Evolutionary conservation across 1,140 invertebrate species (phyloP).

Genomic region (Cyphomyrmex costatus): DNA sequence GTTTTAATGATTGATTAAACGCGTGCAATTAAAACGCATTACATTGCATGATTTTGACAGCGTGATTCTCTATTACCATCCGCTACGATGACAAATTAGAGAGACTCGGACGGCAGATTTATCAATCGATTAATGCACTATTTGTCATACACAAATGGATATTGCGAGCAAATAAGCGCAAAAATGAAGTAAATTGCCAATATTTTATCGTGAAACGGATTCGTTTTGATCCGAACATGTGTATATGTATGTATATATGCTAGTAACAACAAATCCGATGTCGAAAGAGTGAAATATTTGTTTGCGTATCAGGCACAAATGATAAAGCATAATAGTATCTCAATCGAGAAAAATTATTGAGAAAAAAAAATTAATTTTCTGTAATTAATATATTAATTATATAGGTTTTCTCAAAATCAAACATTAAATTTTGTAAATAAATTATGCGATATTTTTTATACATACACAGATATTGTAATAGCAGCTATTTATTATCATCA

Average conservation of each 20-base stretch:
- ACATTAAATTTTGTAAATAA: not conserved
- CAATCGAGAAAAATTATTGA: slow-evolving; percentile 5
- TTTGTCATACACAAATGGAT: slow-evolving; percentile 33
- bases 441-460: not conserved
- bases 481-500: slow-evolving; percentile 4
- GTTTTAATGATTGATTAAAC: slow-evolving; percentile 37
- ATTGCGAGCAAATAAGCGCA: slow-evolving; percentile 25
- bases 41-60: slow-evolving; percentile 20
- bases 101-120: not conserved
- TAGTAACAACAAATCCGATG: not conserved
- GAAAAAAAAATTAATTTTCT: not conserved
- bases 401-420: slow-evolving; percentile 1
- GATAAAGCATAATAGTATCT: not conserved
- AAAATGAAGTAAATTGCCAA: slow-evolving; percentile 41
- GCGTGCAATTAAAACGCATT: slow-evolving; percentile 39
- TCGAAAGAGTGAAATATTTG: slow-evolving; percentile 38
- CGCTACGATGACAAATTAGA: slow-evolving; percentile 28
- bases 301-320: slow-evolving; percentile 34
- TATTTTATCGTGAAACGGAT: slow-evolving; percentile 36
- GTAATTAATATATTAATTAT: not conserved
- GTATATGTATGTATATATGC: no score
- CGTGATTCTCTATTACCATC: not conserved
- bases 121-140: slow-evolving; percentile 47
- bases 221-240: slow-evolving; percentile 14
- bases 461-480: not conserved